Base-by-base conservation (phyloP, 2,113 vertebrate genomes). In the Melospiza georgiana region DNA sequence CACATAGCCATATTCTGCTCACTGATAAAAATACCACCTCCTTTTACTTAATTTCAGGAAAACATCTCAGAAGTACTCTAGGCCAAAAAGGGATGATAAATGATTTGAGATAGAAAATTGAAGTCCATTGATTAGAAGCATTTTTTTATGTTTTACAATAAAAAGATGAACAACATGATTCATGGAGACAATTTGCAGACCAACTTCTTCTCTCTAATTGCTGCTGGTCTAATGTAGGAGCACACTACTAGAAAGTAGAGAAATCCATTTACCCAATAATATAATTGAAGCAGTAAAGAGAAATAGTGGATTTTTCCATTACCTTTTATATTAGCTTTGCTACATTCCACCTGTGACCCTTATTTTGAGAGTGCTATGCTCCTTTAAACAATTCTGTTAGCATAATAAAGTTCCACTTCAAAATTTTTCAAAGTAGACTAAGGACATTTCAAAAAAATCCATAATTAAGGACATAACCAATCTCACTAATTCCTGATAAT, bases 261-360 rank as follows among this genome's bases (percentile, higher is more conserved):
- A 98, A 98, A 98, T 97, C 98, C 98, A 99, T 99, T 99, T 99
- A 98, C 97, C 96, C 98, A 98, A 98, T 98, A 98, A 97, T 98
- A 97, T 97, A 97, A 98, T 98, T 98, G 98, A 98, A 98, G 98
- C 94, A 98, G 97, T 90, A 88, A 98, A 96, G 95, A 96, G 96
- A 98, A 98, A 97, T 97, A 98, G 96, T 98, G 98, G 98, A 98
- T 98, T 99, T 99, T 99, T 98, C 98, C 98, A 99, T 99, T 99
- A 99, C 95, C 93, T 97, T 98, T 98, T 97, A 97, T 98, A 99
- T 99, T 98, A 98, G 97, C 95, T 92, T 96, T 97, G 94, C 97
- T 98, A 96, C 97, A 97, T 98, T 98, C 98, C 98, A 98, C 97
- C 98, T 99, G 98, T 98, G 98, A 97, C 97, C 97, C 97, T 98